Evolutionary conservation across 2,113 vertebrate genomes (phyloP).

Genomic region (Apeltes quadracus): DNA sequence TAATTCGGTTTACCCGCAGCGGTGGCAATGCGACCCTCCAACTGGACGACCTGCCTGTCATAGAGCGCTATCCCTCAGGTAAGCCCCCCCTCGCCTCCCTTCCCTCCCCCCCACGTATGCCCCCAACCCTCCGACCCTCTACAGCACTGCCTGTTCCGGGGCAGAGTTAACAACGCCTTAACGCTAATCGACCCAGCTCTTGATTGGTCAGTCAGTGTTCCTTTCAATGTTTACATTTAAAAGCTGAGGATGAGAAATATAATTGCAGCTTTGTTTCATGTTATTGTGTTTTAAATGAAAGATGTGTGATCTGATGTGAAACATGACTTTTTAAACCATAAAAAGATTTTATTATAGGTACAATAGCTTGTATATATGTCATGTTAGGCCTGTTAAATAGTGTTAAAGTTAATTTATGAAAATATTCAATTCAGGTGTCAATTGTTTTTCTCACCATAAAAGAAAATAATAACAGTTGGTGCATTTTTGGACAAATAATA

Average conservation of each 20-base stretch:
- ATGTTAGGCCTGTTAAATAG: constrained; percentile 80
- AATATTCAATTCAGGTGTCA: constrained; percentile 71
- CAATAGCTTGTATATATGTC: constrained; percentile 68
- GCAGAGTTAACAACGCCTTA: constrained; percentile 49
- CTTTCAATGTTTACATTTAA: constrained; percentile 62
- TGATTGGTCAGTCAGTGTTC: constrained; percentile 59
- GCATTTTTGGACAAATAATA: constrained; percentile 77
- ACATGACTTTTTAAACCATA: constrained; percentile 79
- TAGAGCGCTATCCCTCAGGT: constrained; percentile 99
- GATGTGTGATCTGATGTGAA: constrained; percentile 73
- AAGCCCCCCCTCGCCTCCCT: constrained; percentile 70
- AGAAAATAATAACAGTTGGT: constrained; percentile 80
- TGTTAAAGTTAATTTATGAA: constrained; percentile 78
- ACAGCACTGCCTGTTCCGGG: constrained; percentile 46
- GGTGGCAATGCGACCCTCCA: constrained; percentile 98
- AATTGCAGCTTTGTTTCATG: constrained; percentile 68
- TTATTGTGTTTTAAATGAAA: constrained; percentile 73
- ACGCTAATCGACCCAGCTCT: constrained; percentile 47
- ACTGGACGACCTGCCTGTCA: constrained; percentile 97
- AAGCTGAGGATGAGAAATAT: constrained; percentile 51
- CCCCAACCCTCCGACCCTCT: constrained; percentile 47
- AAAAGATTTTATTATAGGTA: constrained; percentile 61
- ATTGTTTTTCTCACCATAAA: constrained; percentile 75
- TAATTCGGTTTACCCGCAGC: constrained; percentile 96
- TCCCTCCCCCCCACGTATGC: constrained; percentile 44